phyloP scores from a whole-genome alignment of 2,113 vertebrate species.

The Anolis carolinensis region DNA sequence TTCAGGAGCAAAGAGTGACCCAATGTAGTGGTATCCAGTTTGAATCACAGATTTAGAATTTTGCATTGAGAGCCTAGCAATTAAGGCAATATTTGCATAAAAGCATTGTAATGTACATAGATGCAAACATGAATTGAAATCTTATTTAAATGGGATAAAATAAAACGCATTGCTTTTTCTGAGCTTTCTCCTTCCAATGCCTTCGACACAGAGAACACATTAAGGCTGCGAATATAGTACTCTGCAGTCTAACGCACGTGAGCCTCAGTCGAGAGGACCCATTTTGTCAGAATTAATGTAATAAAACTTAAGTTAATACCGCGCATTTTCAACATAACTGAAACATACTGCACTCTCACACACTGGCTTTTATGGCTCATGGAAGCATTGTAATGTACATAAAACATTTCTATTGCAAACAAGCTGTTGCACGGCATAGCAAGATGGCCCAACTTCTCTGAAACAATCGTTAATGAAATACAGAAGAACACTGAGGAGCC shows the following conservation, averaged over 20 bases:
- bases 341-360: constrained; percentile 62
- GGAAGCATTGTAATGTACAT: constrained; percentile 63
- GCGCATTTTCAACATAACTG: constrained; percentile 57
- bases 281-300: constrained; percentile 64
- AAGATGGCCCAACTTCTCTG: constrained; percentile 63
- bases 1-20: constrained; percentile 46
- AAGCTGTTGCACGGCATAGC: constrained; percentile 74
- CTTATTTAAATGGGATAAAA: constrained; percentile 28
- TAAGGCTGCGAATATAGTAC: constrained; percentile 51
- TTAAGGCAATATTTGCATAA: constrained; percentile 39
- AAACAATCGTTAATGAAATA: constrained; percentile 68
- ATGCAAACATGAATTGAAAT: constrained; percentile 45
- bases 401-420: constrained; percentile 73
- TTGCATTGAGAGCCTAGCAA: constrained; percentile 8
- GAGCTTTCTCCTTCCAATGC: constrained; percentile 36
- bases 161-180: constrained; percentile 17
- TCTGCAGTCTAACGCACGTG: constrained; percentile 46
- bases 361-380: constrained; percentile 60
- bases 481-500: constrained; percentile 64
- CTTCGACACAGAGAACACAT: constrained; percentile 46
- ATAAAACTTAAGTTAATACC: constrained; percentile 67
- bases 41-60: constrained; percentile 27
- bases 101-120: neutral
- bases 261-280: constrained; percentile 50
- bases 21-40: constrained; percentile 34